Evolutionary conservation across 2,797 vertebrate genomes (phyloP).

Genomic region (Psittacula derbiana): DNA sequence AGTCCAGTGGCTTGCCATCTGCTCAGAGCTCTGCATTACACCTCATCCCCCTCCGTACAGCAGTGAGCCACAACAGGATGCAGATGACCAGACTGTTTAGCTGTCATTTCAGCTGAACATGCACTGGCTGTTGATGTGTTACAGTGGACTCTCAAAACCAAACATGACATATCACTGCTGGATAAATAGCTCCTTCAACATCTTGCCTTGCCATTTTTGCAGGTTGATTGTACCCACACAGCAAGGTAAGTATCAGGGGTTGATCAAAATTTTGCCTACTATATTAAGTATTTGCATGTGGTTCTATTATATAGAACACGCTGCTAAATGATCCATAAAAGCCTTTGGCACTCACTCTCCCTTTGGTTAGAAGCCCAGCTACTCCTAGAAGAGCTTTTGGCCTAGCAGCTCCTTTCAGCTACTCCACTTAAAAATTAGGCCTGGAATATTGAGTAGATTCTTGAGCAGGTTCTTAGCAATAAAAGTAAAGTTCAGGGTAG

Average conservation of each 20-base stretch:
- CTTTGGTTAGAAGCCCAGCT: neutral
- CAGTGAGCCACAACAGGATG: neutral
- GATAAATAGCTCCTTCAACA: neutral
- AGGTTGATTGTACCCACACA: neutral
- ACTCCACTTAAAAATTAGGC: neutral
- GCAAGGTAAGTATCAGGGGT: neutral
- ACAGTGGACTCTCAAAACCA: neutral
- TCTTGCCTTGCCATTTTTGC: neutral
- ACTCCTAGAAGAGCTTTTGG: neutral
- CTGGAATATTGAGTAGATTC: neutral
- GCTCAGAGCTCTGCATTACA: neutral
- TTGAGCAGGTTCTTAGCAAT: neutral
- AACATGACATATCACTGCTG: rapidly evolving
- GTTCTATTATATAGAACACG: neutral
- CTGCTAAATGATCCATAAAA: neutral
- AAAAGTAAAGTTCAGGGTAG: neutral
- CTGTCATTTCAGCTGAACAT: neutral
- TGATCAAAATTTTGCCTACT: neutral
- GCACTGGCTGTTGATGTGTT: neutral
- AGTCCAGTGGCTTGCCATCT: neutral
- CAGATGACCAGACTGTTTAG: neutral
- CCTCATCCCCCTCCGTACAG: neutral
- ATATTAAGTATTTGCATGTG: neutral
- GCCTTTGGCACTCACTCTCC: neutral
- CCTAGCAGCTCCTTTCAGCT: neutral